These are phyloP conservation scores for Bolborhynchus lineola DNA, from an alignment of 2,113 vertebrate genomes.

Conservation along the genomic window DNA sequence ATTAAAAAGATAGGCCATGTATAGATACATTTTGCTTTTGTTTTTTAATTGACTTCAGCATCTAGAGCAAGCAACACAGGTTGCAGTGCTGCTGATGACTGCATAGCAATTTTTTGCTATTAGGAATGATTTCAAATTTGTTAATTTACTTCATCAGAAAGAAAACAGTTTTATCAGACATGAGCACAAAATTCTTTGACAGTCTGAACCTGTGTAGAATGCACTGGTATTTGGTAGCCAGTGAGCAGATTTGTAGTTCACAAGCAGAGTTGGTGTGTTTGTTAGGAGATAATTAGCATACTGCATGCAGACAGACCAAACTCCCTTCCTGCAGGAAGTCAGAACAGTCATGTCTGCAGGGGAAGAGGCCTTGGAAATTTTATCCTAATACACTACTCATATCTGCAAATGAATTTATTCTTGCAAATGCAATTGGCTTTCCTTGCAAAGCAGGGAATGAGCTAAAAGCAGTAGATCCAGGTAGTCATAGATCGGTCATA, in stretches of 20 bases:
- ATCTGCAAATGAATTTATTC: fast-evolving
- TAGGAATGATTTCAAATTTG: background rate
- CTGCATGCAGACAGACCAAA: fast-evolving
- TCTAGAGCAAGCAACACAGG: background rate
- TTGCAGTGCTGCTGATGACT: background rate
- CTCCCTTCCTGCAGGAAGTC: background rate
- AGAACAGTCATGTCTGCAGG: fast-evolving
- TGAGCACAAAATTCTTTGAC: background rate
- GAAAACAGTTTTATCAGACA: background rate
- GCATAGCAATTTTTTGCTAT: background rate
- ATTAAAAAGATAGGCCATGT: background rate
- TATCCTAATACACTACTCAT: background rate
- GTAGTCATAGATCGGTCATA: background rate
- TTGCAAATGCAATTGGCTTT: background rate
- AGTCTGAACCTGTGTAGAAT: fast-evolving
- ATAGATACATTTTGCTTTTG: background rate
- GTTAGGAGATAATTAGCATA: background rate
- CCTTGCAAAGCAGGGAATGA: background rate
- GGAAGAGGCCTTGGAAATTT: background rate
- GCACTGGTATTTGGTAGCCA: background rate
- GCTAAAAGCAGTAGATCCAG: background rate
- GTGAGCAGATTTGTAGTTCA: background rate
- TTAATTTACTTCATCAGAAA: conserved; percentile 10
- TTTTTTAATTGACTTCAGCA: background rate
- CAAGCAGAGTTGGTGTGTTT: fast-evolving